A percentile compares a stretch with the other conserved stretches of the same genome.
These are phyloP conservation scores for Trypoxylus dichotomus DNA, from an alignment of 1,140 invertebrate species.

Conservation along the genomic window DNA sequence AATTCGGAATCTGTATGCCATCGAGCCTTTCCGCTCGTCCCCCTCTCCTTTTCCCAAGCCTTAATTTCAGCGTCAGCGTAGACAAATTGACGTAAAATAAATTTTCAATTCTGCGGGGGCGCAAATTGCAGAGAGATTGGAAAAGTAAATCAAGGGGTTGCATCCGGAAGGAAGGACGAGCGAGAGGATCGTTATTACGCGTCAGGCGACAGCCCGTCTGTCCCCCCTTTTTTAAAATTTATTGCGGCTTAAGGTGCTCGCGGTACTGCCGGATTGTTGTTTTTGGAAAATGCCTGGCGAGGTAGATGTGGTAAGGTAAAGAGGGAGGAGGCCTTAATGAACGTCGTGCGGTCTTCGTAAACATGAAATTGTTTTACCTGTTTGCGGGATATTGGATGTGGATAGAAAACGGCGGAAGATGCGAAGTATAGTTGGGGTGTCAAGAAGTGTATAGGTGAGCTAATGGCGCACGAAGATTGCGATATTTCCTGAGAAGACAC, in stretches of 20 bases:
- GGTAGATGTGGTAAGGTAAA: background rate
- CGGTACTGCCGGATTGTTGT: background rate
- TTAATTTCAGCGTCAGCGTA: background rate
- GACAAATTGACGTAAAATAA: conserved; percentile 4
- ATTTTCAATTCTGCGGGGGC: conserved; percentile 1
- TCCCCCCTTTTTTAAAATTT: background rate
- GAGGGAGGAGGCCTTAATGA: no score
- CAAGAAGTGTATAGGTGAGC: no score
- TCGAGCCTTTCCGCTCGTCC: background rate
- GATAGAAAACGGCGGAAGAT: background rate
- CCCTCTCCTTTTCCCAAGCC: background rate
- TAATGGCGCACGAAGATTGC: no score
- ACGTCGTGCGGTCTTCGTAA: background rate
- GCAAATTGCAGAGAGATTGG: background rate
- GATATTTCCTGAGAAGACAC: no score
- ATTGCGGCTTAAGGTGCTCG: background rate
- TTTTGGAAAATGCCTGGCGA: background rate
- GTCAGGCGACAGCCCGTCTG: background rate
- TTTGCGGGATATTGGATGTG: background rate
- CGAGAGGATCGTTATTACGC: background rate
- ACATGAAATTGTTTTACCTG: background rate
- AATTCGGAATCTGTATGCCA: background rate
- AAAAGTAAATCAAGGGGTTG: background rate
- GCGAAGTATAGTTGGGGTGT: no score
- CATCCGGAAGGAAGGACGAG: background rate